Percentiles rank a stretch among this genome's conserved stretches.
phyloP scores from a whole-genome alignment of 2,888 invertebrate species.

The Dryobotodes eremita region DNA sequence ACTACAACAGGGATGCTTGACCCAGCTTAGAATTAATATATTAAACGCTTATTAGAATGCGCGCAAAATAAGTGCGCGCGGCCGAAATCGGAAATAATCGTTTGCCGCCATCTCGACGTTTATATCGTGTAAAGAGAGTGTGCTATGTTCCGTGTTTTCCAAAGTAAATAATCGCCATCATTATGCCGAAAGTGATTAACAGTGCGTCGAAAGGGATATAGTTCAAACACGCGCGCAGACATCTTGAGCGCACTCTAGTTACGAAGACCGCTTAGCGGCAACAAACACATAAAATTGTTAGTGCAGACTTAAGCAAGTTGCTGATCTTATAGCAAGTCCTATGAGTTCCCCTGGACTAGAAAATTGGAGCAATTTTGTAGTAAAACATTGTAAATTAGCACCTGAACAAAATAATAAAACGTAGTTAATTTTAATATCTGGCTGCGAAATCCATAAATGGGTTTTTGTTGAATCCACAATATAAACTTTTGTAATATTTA shows the following conservation, averaged over 20 bases:
- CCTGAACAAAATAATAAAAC: neutral
- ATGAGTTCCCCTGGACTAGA: neutral
- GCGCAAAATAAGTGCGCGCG: too few relatives aligned
- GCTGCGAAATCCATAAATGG: neutral
- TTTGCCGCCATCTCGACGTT: too few relatives aligned
- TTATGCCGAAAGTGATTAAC: too few relatives aligned
- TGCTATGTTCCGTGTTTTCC: too few relatives aligned
- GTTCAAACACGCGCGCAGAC: too few relatives aligned
- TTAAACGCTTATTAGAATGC: neutral
- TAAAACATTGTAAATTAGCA: neutral
- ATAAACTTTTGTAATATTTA: constrained; percentile 49
- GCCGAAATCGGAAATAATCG: too few relatives aligned
- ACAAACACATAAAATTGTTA: neutral
- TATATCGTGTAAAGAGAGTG: too few relatives aligned
- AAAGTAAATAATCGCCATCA: too few relatives aligned
- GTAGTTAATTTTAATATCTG: constrained; percentile 3
- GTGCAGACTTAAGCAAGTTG: neutral
- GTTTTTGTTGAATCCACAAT: neutral
- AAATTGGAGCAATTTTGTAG: constrained; percentile 1
- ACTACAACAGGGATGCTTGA: constrained; percentile 23
- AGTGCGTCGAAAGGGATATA: too few relatives aligned
- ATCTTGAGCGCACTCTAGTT: neutral
- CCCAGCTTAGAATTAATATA: constrained; percentile 4
- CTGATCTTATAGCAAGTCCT: neutral
- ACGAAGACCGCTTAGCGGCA: constrained; percentile 14